Base-by-base conservation (phyloP, 2,888 invertebrate genomes). In the Eristalinus sepulchralis region DNA sequence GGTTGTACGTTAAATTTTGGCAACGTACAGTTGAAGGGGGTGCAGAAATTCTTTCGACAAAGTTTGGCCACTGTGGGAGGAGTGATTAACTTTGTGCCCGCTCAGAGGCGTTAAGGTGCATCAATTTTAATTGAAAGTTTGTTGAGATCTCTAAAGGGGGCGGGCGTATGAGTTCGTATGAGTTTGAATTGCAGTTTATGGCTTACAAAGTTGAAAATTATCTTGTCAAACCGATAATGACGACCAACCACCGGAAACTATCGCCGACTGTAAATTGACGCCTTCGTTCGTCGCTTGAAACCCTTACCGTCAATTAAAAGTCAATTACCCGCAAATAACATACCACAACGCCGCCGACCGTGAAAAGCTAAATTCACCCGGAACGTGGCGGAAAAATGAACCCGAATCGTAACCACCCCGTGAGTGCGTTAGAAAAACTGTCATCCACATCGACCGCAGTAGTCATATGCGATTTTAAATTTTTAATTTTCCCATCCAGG, bases 401-500 rank as follows among this genome's bases (percentile, higher is more conserved):
- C 62, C 57, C 67, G 59, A n/a, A 67, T 31, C 67, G 34, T 27
- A 24, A 24, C n/a, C 33, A 20, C n/a, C 11, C 22, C 36, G 63
- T 75, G 47, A 0, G 13, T 39, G 39, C 72, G 77, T 77, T 85
- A 77, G 68, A 67, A 75, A 86, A 86, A 67, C 86, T 83, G 82
- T 79, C 79, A 83, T 75, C 78, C 75, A 67, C 73, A 62, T 78
- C 66, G 22, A 62, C 78, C 78, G 36, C 59, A 64, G 22, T 17
- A 57, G 57, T 60, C 55, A 53, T 68, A 68, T 64, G 72, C 76
- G 77, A 84, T 68, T 85, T 86, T 72, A 70, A 79, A 83, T 83
- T 86, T 83, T 75, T 57, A 83, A 86, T 78, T 82, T 83, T 75
- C 86, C 64, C 86, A 83, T 83, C 73, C 66, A 39, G n/a, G 75